phyloP scores from a whole-genome alignment of 2,113 vertebrate species.

The Capreolus pygargus region DNA sequence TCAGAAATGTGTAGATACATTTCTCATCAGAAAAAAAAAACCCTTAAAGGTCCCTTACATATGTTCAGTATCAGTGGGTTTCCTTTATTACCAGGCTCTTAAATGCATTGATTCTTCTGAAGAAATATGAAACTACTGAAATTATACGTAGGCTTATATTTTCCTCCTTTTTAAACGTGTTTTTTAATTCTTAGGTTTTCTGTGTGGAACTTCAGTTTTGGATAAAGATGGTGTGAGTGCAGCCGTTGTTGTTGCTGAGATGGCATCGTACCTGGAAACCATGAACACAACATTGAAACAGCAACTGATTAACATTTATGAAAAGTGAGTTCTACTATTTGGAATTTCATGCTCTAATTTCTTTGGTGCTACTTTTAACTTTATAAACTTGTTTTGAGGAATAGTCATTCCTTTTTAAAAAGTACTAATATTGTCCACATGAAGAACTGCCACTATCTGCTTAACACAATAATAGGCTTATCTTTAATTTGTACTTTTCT shows the following conservation, averaged over 20 bases:
- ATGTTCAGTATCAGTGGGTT: neutral
- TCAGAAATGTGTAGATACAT: constrained; percentile 11
- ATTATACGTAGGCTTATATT: neutral
- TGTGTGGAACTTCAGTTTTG: constrained; percentile 90
- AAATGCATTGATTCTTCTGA: neutral
- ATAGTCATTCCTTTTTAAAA: neutral
- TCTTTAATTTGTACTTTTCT: neutral
- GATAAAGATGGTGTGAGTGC: constrained; percentile 98
- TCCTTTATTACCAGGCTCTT: neutral
- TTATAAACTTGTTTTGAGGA: constrained; percentile 27
- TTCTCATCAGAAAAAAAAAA: neutral
- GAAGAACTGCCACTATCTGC: neutral
- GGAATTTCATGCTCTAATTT: rapidly evolving
- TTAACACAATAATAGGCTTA: neutral
- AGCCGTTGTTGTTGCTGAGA: constrained; percentile 91
- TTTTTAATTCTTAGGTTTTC: constrained; percentile 85
- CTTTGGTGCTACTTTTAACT: neutral
- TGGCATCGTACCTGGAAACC: constrained; percentile 89
- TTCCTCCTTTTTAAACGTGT: neutral
- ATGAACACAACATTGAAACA: constrained; percentile 83
- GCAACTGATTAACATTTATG: constrained; percentile 89
- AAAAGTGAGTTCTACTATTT: constrained; percentile 81
- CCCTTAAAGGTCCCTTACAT: neutral
- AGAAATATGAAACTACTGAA: neutral
- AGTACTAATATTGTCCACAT: constrained; percentile 24